Base-by-base conservation (phyloP, 2,113 vertebrate genomes). In the Brienomyrus longianalis region DNA sequence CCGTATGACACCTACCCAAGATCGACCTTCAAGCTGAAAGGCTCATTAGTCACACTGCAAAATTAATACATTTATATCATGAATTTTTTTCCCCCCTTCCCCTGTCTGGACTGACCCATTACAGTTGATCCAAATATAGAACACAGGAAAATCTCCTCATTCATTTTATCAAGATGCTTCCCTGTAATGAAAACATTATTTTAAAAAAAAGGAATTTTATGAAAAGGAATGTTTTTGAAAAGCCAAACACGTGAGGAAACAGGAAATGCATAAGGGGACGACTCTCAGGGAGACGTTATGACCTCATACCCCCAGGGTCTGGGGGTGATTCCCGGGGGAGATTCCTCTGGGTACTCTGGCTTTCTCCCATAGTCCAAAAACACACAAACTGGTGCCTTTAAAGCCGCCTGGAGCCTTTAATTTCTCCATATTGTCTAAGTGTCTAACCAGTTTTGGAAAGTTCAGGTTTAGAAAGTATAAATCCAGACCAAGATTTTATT, bases 11-110 rank as follows among this genome's bases (percentile, higher is more conserved):
- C 50, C n/a, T 52, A 86, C 85, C 47, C 50, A 45, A 84, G 83
- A 45, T 48, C 45, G 83, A 48, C 45, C 83, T 84, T 84, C 19
- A 84, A 45, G 23, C 19, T 84, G 74, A 80, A 19, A 80, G 74
- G 31, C 74, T 80, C 74, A 80, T 80, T 80, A 80, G 74, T 80
- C 74, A 80, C 35, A 43, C 74, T 80, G 35, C n/a, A 43, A 80
- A 77, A 80, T 80, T 80, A 80, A 80, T 80, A 77, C 70, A 80
- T 80, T 80, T 80, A 80, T 80, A 80, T 80, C 74, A 43, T 39
- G 74, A 43, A 17, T 80, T 80, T 43, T 80, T 31, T 43, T 43
- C 31, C 5, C 5, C 15, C 74, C 19, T 43, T 43, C 13, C 9
- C 13, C 70, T 77, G 70, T 77, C 70, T 77, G 35, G 31, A 77